A percentile compares a stretch with the other conserved stretches of the same genome.
Evolutionary conservation across 2,113 vertebrate genomes (phyloP).

Genomic region (Eretmochelys imbricata): DNA sequence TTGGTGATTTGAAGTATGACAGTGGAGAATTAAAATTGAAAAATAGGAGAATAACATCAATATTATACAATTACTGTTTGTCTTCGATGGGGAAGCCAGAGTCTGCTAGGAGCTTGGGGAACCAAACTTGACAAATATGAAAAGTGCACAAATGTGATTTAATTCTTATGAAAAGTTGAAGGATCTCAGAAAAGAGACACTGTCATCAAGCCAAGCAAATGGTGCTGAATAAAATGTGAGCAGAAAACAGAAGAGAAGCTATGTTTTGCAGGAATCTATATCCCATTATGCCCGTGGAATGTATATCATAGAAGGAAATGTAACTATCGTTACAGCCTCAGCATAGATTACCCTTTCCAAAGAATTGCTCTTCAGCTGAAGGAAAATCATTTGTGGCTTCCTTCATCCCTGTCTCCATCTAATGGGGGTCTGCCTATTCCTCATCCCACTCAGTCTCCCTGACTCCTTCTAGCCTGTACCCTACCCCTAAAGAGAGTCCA

Average conservation of each 20-base stretch:
- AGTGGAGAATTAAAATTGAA: slow-evolving; percentile 54
- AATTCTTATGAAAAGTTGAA: not conserved
- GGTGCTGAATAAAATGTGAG: not conserved
- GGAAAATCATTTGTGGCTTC: fast-evolving
- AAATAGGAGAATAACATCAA: slow-evolving; percentile 34
- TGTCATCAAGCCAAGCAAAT: not conserved
- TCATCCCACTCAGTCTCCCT: not conserved
- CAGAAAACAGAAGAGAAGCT: not conserved
- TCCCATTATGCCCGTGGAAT: not conserved
- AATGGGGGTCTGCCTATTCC: not conserved
- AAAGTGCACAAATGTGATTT: slow-evolving; percentile 6
- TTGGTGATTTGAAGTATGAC: slow-evolving; percentile 44
- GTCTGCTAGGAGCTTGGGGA: not conserved
- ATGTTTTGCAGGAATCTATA: not conserved
- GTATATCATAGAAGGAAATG: not conserved
- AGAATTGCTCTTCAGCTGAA: not conserved
- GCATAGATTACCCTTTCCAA: not conserved
- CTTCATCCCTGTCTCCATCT: not conserved
- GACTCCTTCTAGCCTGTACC: not conserved
- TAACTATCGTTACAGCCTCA: not conserved
- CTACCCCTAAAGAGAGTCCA: not conserved
- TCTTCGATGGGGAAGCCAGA: not conserved
- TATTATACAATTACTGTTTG: slow-evolving; percentile 19
- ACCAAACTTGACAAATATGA: not conserved
- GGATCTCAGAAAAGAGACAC: fast-evolving